phyloP scores from a whole-genome alignment of 2,797 vertebrate species.

The Hephaestus fuliginosus region DNA sequence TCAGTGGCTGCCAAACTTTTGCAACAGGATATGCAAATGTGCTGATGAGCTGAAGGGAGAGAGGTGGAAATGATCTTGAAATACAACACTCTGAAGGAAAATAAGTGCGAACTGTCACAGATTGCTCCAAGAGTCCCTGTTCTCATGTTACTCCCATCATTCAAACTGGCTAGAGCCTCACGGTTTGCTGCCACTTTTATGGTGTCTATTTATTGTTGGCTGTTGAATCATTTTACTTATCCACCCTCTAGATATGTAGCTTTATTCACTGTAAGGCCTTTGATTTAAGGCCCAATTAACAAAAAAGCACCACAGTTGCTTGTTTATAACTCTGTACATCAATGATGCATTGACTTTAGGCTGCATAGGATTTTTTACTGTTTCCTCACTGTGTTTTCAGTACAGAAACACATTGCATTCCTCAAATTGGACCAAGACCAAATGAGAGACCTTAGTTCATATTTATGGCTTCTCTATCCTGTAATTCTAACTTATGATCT shows the following conservation, averaged over 20 bases:
- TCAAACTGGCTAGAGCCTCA: conserved; percentile 48
- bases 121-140: conserved; percentile 45
- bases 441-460: conserved; percentile 11
- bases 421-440: not conserved
- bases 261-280: conserved; percentile 53
- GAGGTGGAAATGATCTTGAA: conserved; percentile 65
- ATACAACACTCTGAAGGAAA: conserved; percentile 56
- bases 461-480: not conserved
- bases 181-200: conserved; percentile 63
- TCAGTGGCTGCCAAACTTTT: conserved; percentile 63
- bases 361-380: conserved; percentile 5
- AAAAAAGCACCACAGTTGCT: conserved; percentile 70
- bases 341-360: conserved; percentile 40
- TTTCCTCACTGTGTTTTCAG: not conserved
- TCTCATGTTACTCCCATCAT: conserved; percentile 59
- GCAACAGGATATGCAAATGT: conserved; percentile 65
- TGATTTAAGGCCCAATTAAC: conserved; percentile 83
- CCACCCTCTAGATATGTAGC: conserved; percentile 50
- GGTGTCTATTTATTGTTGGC: conserved; percentile 64
- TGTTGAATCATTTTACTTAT: conserved; percentile 62
- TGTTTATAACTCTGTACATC: conserved; percentile 51
- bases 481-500: conserved; percentile 8
- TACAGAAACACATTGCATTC: not conserved
- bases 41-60: conserved; percentile 51
- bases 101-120: conserved; percentile 66